Base-by-base conservation (phyloP, 2,888 invertebrate genomes). In the Apotomis capreana region DNA sequence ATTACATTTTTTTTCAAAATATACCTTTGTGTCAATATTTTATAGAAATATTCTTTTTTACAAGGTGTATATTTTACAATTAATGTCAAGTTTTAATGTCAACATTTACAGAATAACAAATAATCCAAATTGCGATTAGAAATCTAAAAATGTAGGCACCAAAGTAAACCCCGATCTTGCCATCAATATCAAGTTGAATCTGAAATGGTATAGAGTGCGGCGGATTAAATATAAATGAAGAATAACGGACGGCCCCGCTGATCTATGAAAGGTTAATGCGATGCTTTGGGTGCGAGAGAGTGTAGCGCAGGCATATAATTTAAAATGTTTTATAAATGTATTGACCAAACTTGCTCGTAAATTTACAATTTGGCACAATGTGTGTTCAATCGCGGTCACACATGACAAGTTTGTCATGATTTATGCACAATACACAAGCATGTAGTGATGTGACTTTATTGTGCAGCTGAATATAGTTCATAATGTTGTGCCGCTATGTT, bases 221-320 rank as follows among this genome's bases (percentile, higher is more conserved):
- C 62, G 58, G 68, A 72, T 72, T 72, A 72, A 68, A 72, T 72
- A 72, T 72, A 72, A 68, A 72, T 68, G 68, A 68, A 72, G 68
- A 72, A 68, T 68, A 72, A 72, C 72, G 62, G 61, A 51, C 55
- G 51, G 69, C 51, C 55, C 58, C 62, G 40, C 62, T 58, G 62
- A 72, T 68, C 68, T 72, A 72, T 72, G 68, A 72, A 72, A 72
- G 71, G 68, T 72, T 72, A 62, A 72, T 68, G 71, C 51, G 55
- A 26, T 69, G 63, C 60, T 68, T 68, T 46, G 62, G 58, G 58
- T 68, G 62, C 54, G 61, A 26, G 55, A 67, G 49, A 57, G 49
- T 62, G 54, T 59, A 44, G 59, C 37, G 37, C 26, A 36, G 65
- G 59, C 36, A 65, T 54, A 61, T 57, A 61, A 71, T 68, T 62